Percentiles rank a stretch among this genome's conserved stretches.
These are phyloP conservation scores for Drepana falcataria DNA, from an alignment of 2,888 invertebrate genomes.

Conservation along the genomic window DNA sequence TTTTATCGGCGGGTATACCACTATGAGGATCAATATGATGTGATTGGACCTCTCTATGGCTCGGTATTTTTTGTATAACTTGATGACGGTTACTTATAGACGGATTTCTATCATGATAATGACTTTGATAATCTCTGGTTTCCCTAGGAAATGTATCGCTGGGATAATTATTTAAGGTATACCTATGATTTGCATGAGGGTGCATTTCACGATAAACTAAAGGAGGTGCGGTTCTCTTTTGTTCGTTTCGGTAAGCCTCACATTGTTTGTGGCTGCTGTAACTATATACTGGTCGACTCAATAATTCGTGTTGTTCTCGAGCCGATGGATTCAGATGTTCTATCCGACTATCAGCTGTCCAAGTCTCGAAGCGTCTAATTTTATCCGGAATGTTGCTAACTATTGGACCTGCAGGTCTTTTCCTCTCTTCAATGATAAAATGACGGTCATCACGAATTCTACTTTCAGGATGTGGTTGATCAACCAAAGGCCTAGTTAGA, in stretches of 20 bases:
- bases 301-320: conserved; percentile 62
- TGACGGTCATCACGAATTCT: conserved; percentile 63
- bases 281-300: conserved; percentile 67
- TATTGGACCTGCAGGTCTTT: conserved; percentile 59
- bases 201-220: conserved; percentile 51
- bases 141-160: conserved; percentile 47
- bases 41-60: conserved; percentile 52
- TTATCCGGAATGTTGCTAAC: conserved; percentile 74
- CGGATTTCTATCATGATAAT: conserved; percentile 54
- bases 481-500: conserved; percentile 54
- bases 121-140: conserved; percentile 49
- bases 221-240: conserved; percentile 45
- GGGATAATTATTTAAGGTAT: conserved; percentile 43
- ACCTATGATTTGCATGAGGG: conserved; percentile 45
- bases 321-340: conserved; percentile 56
- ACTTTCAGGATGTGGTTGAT: conserved; percentile 51
- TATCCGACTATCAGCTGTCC: conserved; percentile 66
- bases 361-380: conserved; percentile 66
- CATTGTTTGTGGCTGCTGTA: conserved; percentile 66
- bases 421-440: conserved; percentile 65
- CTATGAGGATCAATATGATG: conserved; percentile 51
- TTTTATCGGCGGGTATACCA: conserved; percentile 81
- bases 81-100: conserved; percentile 52
- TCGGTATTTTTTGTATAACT: conserved; percentile 63
- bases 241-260: conserved; percentile 65